A percentile compares a stretch with the other conserved stretches of the same genome.
Evolutionary conservation across 2,888 invertebrate genomes (phyloP).

Genomic region (Lymantria monacha): DNA sequence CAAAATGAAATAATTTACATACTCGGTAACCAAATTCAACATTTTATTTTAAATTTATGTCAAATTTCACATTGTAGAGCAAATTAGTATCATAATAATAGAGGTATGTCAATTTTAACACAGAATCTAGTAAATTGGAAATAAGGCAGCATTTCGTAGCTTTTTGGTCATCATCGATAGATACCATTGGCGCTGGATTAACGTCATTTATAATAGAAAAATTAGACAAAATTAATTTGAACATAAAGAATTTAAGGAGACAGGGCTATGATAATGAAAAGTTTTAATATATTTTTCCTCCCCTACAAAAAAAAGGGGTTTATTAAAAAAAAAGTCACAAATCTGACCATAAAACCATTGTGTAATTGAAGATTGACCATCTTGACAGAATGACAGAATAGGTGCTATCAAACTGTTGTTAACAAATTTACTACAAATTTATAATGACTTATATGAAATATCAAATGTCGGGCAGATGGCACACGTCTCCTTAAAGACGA

Average conservation of each 20-base stretch:
- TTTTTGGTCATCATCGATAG: constrained; percentile 12
- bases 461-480: constrained; percentile 14
- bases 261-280: constrained; percentile 19
- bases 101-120: constrained; percentile 15
- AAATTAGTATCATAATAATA: constrained; percentile 16
- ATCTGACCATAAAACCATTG: constrained; percentile 21
- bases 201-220: constrained; percentile 13
- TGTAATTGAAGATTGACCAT: constrained; percentile 21
- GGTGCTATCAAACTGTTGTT: constrained; percentile 20
- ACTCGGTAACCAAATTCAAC: constrained; percentile 2
- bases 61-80: constrained; percentile 15
- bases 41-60: constrained; percentile 10
- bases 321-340: constrained; percentile 22
- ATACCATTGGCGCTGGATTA: constrained; percentile 13
- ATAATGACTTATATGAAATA: constrained; percentile 18
- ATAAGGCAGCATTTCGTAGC: constrained; percentile 14
- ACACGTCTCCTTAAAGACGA: constrained; percentile 16
- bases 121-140: constrained; percentile 16
- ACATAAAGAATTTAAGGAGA: constrained; percentile 16
- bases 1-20: neutral
- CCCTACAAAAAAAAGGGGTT: constrained; percentile 18
- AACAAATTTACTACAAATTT: constrained; percentile 18
- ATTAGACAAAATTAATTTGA: constrained; percentile 13
- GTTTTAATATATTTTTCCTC: constrained; percentile 22
- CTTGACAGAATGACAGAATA: too few relatives aligned